Percentiles rank a stretch among this genome's conserved stretches.
These are phyloP conservation scores for Calameuta idolon DNA, from an alignment of 2,888 invertebrate species.

Conservation along the genomic window DNA sequence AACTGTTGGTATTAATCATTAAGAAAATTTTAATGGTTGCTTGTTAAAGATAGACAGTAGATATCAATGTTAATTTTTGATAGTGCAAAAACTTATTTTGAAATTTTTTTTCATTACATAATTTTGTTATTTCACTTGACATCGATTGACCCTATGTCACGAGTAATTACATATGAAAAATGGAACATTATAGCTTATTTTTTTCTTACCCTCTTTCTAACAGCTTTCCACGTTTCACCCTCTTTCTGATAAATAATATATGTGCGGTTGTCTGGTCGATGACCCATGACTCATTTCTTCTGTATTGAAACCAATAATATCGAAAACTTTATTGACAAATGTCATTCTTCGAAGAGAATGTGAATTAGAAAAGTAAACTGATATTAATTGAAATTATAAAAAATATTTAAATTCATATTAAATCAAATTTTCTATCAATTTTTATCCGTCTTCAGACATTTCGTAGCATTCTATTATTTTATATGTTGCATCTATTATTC, in stretches of 20 bases:
- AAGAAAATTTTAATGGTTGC: background rate
- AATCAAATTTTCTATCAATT: no score
- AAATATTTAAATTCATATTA: no score
- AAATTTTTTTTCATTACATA: background rate
- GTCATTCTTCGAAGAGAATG: no score
- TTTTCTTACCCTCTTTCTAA: background rate
- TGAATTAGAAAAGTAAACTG: no score
- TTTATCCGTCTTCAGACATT: no score
- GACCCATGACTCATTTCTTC: conserved; percentile 31
- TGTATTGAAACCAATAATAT: background rate
- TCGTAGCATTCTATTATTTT: no score
- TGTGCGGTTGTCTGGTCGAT: conserved; percentile 37
- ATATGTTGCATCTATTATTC: no score
- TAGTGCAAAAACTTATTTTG: background rate
- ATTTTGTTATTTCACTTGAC: background rate
- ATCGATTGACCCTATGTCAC: background rate
- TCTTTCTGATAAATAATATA: conserved; percentile 25
- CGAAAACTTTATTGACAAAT: background rate
- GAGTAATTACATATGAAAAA: background rate
- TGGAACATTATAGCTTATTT: background rate
- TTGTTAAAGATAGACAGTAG: background rate
- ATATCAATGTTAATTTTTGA: background rate
- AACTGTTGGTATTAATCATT: background rate
- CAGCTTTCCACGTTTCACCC: background rate
- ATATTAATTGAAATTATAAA: no score